Conservation (phyloP, 2,888 invertebrate species). For the Spisula solida region DNA sequence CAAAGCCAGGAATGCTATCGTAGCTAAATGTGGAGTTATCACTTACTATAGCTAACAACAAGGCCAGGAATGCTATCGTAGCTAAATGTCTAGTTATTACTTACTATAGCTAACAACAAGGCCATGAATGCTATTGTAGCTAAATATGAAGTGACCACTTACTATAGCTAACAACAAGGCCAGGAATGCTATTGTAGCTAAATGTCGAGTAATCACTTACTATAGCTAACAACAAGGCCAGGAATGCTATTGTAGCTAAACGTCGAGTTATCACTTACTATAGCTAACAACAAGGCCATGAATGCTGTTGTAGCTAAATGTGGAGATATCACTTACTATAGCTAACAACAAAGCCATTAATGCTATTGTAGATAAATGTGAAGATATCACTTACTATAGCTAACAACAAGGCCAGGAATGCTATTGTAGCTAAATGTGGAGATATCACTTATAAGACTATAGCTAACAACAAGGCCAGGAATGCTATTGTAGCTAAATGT, state of each 20-base stretch:
- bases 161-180: constrained; percentile 67
- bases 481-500: too few relatives aligned
- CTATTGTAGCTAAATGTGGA: constrained; percentile 76
- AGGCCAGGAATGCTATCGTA: too few relatives aligned
- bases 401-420: constrained; percentile 76
- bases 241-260: constrained; percentile 73
- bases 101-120: constrained; percentile 75
- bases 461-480: too few relatives aligned
- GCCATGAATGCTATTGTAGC: constrained; percentile 76
- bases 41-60: too few relatives aligned
- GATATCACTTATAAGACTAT: too few relatives aligned
- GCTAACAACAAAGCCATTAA: constrained; percentile 76
- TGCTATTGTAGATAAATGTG: constrained; percentile 76
- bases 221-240: constrained; percentile 77
- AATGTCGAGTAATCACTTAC: constrained; percentile 77
- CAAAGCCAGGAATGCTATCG: too few relatives aligned
- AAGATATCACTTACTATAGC: too few relatives aligned
- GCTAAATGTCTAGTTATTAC: too few relatives aligned
- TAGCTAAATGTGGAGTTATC: too few relatives aligned
- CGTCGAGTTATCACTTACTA: constrained; percentile 78
- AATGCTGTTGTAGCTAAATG: constrained; percentile 77
- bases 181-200: constrained; percentile 75
- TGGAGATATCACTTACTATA: too few relatives aligned
- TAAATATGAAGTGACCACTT: constrained; percentile 66
- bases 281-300: constrained; percentile 75